Evolutionary conservation across 2,888 invertebrate species (phyloP).

Genomic region (Drosophila eohydei): DNA sequence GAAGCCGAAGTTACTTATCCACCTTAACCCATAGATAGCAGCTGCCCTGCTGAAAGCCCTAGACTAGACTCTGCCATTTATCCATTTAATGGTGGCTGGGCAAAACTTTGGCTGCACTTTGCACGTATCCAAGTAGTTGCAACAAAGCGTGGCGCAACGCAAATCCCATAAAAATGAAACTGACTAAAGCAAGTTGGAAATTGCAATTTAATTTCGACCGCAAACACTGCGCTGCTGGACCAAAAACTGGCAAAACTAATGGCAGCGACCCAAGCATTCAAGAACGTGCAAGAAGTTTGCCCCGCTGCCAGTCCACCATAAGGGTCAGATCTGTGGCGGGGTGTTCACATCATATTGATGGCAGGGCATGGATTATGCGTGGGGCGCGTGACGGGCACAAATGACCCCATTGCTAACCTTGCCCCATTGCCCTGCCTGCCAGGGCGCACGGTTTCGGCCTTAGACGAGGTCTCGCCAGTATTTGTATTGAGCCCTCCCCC

Average conservation of each 20-base stretch:
- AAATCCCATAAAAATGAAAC: conserved; percentile 72
- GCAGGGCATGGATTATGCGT: conserved; percentile 57
- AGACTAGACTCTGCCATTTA: conserved; percentile 44
- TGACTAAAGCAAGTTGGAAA: conserved; percentile 68
- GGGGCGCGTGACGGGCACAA: conserved; percentile 55
- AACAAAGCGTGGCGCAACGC: conserved; percentile 61
- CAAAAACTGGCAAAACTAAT: conserved; percentile 45
- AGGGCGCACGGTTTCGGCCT: no score
- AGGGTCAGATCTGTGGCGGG: background rate
- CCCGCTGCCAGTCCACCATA: conserved; percentile 9
- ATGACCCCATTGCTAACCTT: conserved; percentile 54
- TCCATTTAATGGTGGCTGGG: conserved; percentile 53
- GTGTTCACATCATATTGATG: conserved; percentile 52
- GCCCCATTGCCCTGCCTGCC: no score
- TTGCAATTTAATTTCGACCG: conserved; percentile 79
- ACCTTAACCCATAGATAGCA: conserved; percentile 21
- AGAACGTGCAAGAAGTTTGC: conserved; percentile 50
- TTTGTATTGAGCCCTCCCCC: conserved; percentile 2
- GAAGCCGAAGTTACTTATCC: conserved; percentile 44
- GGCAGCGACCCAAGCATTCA: conserved; percentile 34
- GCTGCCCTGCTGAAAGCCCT: background rate
- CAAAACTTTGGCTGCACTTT: conserved; percentile 55
- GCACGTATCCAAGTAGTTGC: conserved; percentile 61
- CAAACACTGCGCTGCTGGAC: conserved; percentile 53
- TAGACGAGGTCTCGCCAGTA: background rate